Conservation (phyloP, 2,113 vertebrate genomes). For the Lucifuga dentata region DNA sequence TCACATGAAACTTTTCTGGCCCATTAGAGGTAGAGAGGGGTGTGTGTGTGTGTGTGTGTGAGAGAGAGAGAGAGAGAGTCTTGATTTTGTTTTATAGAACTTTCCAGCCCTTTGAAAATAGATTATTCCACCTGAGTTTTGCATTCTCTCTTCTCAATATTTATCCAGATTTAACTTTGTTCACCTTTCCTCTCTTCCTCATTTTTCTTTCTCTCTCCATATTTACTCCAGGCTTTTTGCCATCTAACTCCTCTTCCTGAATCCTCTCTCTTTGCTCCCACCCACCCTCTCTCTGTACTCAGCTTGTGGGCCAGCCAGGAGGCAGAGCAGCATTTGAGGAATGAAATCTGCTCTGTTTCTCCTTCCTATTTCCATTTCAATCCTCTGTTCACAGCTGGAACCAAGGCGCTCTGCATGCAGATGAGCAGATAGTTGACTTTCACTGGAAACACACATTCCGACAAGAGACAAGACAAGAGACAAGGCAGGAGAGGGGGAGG, state of each 20-base stretch:
- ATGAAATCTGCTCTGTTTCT: conserved; percentile 67
- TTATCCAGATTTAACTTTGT: not conserved
- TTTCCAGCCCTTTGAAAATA: not conserved
- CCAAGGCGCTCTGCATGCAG: conserved; percentile 70
- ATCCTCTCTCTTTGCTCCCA: conserved; percentile 6
- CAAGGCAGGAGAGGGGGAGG: not conserved
- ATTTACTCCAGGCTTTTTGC: conserved; percentile 28
- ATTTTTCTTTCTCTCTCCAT: conserved; percentile 9
- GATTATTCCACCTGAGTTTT: not conserved
- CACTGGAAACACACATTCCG: conserved; percentile 31
- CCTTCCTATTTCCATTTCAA: conserved; percentile 82
- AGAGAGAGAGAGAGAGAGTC: conserved; percentile 16
- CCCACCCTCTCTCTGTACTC: conserved; percentile 29
- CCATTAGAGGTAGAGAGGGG: no score
- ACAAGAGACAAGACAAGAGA: conserved; percentile 11
- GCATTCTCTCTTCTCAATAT: conserved; percentile 2
- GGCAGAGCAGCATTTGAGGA: conserved; percentile 57
- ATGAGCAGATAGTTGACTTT: conserved; percentile 67
- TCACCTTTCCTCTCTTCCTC: not conserved
- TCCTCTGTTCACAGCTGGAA: conserved; percentile 81
- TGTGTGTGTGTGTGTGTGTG: conserved; percentile 39
- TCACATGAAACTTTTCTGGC: conserved; percentile 42
- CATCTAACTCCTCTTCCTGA: conserved; percentile 34
- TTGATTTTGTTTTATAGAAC: conserved; percentile 11
- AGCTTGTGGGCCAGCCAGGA: conserved; percentile 67